Base-by-base conservation (phyloP, 1,140 invertebrate species). In the Leptonema lineaticorne region DNA sequence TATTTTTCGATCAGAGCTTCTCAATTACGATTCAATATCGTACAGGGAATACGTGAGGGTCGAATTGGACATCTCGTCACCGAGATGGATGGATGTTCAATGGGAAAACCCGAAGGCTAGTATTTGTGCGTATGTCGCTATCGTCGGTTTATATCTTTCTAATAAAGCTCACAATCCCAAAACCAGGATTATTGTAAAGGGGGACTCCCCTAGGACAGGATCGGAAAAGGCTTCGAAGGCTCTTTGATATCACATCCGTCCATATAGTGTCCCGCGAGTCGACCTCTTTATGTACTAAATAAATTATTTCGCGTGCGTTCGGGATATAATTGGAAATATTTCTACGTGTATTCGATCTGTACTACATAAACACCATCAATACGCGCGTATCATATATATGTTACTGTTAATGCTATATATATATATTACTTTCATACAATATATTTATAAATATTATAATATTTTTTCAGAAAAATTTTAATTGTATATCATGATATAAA, bases 71-170 rank as follows among this genome's bases (percentile, higher is more conserved):
- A 41, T 16, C 37, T 41, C 37, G 37, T 41, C 30, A 11, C 11
- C 30, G 5, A 33, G 5, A 33, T 5, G 37, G 37, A 41, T 8
- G 22, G 24, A 18, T 53, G 8, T 9, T 53, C 48, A 53, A 53
- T 53, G 48, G 14, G 30, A 53, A 53, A 22, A 53, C 24, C 24
- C 18, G 11, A 1, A 9, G 48, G 9, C 18, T 14, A 22, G 56
- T 9, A 26, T 27, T 9, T 58, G 27, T 27, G 24, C 18, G 37
- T 37, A 62, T 27, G 37, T 62, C 14, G n/a, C 30, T 45, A 33
- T 62, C 59, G 24, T 33, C 37, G 59, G 59, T 62, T 62, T 62
- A 62, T 62, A 62, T 62, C 30, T 62, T 62, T 62, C 59, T 62
- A 62, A 62, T 62, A 62, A 62, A 62, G 59, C 59, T 45, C 30